phyloP scores from a whole-genome alignment of 1,140 invertebrate genomes.

The Drosophila burlai region DNA sequence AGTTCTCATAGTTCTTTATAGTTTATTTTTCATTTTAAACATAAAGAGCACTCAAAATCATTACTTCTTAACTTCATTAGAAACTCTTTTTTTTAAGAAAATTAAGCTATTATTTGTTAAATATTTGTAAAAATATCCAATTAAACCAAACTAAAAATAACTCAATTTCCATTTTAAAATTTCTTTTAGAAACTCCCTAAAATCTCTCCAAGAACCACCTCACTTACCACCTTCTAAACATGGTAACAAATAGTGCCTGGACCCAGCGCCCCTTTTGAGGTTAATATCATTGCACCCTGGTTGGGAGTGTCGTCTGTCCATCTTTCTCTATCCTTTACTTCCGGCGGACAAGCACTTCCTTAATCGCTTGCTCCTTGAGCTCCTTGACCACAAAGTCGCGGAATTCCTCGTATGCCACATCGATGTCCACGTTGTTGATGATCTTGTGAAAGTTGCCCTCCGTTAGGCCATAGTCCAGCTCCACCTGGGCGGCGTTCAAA shows the following conservation, averaged over 20 bases:
- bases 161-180: background rate
- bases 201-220: background rate
- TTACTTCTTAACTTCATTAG: background rate
- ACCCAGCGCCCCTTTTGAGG: constrained; percentile 19
- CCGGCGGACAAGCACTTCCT: constrained; percentile 53
- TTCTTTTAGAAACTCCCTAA: background rate
- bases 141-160: no score
- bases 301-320: constrained; percentile 4
- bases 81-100: background rate
- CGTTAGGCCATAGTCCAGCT: constrained; percentile 94
- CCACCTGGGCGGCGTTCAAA: constrained; percentile 90
- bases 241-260: background rate
- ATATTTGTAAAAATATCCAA: background rate
- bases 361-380: constrained; percentile 84
- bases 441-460: constrained; percentile 95
- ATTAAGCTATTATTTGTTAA: background rate
- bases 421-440: constrained; percentile 96
- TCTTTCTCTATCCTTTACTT: constrained; percentile 22
- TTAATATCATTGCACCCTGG: constrained; percentile 43
- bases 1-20: background rate
- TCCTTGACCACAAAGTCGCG: constrained; percentile 89
- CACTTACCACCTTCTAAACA: background rate
- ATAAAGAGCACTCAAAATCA: no score
- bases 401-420: constrained; percentile 94
- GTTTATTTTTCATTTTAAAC: background rate